Evolutionary conservation across 92 coral and sea anemone species (phyloP).

Genomic region (Parazoanthus darwini): DNA sequence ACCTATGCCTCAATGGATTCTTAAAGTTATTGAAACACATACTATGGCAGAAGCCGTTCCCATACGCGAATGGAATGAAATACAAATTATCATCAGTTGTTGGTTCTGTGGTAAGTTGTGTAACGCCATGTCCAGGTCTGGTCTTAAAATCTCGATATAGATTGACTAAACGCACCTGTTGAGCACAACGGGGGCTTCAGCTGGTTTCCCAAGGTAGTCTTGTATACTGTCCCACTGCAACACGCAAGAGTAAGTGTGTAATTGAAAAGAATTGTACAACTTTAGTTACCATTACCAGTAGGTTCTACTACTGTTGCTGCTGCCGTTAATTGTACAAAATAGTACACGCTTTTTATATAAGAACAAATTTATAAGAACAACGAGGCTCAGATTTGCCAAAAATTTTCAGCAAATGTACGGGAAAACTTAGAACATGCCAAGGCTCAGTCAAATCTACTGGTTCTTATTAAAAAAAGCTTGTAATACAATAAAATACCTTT

Average conservation of each 20-base stretch:
- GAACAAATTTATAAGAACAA: no score
- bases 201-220: constrained; percentile 95
- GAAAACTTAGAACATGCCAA: no score
- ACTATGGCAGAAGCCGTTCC: neutral
- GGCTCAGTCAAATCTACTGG: no score
- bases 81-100: neutral
- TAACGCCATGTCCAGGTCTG: neutral
- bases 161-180: constrained; percentile 60
- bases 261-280: neutral
- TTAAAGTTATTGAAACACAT: neutral
- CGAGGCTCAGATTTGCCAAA: no score
- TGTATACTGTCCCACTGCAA: constrained; percentile 99
- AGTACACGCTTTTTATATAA: no score
- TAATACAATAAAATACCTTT: no score
- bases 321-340: no score
- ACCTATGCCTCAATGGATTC: neutral
- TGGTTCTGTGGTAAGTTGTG: neutral
- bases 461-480: no score
- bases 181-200: constrained; percentile 96
- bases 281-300: no score
- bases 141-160: neutral
- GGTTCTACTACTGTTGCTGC: no score
- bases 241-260: neutral
- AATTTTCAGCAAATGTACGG: no score
- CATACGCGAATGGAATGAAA: neutral